phyloP scores from a whole-genome alignment of 1,140 invertebrate species.

The Drosophila nannoptera region DNA sequence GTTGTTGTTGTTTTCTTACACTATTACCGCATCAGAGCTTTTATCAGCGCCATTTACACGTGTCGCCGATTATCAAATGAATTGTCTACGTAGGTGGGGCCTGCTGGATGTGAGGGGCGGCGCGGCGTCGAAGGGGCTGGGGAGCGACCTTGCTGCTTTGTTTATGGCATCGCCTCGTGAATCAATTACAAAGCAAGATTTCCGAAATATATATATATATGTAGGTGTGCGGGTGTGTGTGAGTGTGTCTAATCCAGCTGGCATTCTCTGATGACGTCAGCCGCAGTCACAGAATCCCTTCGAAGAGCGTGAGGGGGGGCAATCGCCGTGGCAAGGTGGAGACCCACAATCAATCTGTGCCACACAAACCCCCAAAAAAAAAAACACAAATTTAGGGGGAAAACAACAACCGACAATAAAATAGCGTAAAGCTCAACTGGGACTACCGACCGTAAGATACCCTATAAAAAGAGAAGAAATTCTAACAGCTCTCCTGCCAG shows the following conservation, averaged over 20 bases:
- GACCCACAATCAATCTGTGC: neutral
- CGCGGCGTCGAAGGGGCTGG: neutral
- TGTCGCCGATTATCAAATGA: conserved; percentile 60
- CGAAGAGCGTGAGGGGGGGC: neutral
- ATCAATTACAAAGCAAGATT: conserved; percentile 55
- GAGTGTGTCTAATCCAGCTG: neutral
- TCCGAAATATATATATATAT: conserved; percentile 34
- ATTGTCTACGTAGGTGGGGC: conserved; percentile 5
- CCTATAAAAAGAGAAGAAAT: too few relatives aligned
- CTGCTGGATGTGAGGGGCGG: neutral
- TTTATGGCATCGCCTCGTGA: conserved; percentile 46
- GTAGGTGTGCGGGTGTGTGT: neutral
- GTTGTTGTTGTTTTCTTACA: conserved; percentile 17
- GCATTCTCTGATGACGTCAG: conserved; percentile 49
- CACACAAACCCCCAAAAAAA: too few relatives aligned
- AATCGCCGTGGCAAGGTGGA: neutral
- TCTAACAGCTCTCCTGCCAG: too few relatives aligned
- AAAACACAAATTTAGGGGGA: too few relatives aligned
- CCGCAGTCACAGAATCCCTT: conserved; percentile 1
- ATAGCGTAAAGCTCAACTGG: neutral
- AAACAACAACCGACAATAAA: too few relatives aligned
- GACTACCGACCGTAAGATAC: neutral
- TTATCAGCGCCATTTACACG: conserved; percentile 62
- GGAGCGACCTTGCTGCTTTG: conserved; percentile 55
- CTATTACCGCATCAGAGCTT: conserved; percentile 22